These are phyloP conservation scores for Sphecodes monilicornis DNA, from an alignment of 2,888 invertebrate species.

Conservation along the genomic window DNA sequence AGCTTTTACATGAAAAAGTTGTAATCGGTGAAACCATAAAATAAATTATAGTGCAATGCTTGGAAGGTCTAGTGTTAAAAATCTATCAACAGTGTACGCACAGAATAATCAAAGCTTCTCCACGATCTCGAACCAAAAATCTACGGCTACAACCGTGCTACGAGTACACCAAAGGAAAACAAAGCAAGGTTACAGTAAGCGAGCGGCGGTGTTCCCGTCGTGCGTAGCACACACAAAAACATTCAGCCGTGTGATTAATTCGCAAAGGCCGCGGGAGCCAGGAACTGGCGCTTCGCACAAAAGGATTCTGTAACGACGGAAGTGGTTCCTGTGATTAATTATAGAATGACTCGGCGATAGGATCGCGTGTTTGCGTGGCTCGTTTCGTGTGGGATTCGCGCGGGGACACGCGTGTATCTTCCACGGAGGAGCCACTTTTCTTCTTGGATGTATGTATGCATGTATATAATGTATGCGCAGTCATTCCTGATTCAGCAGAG, in stretches of 20 bases:
- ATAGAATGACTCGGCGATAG: conserved; percentile 24
- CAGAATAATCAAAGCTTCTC: not conserved
- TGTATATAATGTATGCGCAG: conserved; percentile 52
- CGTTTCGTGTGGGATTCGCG: not conserved
- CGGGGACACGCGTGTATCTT: not conserved
- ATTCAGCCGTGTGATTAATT: not conserved
- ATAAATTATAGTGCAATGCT: too few relatives aligned
- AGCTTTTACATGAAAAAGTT: too few relatives aligned
- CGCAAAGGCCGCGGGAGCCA: not conserved
- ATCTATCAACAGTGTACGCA: too few relatives aligned
- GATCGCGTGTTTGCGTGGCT: conserved; percentile 9
- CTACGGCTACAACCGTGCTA: not conserved
- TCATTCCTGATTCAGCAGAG: conserved; percentile 57
- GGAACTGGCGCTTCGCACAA: not conserved
- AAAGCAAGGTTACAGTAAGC: not conserved
- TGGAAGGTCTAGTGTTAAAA: too few relatives aligned
- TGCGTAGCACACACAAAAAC: not conserved
- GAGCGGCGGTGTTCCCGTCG: not conserved
- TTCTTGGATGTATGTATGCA: conserved; percentile 20
- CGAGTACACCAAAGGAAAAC: not conserved
- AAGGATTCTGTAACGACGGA: conserved; percentile 20
- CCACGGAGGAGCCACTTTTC: conserved; percentile 30
- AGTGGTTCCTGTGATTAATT: conserved; percentile 30
- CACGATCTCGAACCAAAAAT: not conserved
- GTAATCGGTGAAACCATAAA: too few relatives aligned